A percentile compares a stretch with the other conserved stretches of the same genome.
These are phyloP conservation scores for Ennomos quercinarius DNA, from an alignment of 2,888 invertebrate species.

Conservation along the genomic window DNA sequence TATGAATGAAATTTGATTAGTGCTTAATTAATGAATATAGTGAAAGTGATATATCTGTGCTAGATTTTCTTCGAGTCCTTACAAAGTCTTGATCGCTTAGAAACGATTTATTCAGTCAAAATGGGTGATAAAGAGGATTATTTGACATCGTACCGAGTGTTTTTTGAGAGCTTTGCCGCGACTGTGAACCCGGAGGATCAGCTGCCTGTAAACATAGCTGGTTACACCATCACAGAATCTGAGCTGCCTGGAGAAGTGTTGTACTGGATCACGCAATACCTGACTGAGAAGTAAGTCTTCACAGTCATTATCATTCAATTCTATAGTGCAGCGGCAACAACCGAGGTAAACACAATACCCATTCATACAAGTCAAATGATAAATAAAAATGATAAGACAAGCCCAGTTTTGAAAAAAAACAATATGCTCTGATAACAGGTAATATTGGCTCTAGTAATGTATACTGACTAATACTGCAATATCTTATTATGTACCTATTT, in stretches of 20 bases:
- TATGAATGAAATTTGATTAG: constrained; percentile 43
- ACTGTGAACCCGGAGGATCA: constrained; percentile 90
- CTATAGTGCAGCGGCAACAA: background rate
- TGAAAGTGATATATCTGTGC: constrained; percentile 41
- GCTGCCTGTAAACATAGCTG: constrained; percentile 89
- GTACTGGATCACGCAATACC: constrained; percentile 91
- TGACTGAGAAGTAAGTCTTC: constrained; percentile 89
- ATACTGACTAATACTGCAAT: too few relatives aligned
- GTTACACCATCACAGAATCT: constrained; percentile 88
- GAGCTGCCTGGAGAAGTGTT: constrained; percentile 91
- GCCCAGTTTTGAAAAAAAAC: constrained; percentile 27
- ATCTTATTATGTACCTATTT: too few relatives aligned
- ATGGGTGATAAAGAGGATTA: constrained; percentile 88
- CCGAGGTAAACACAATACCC: constrained; percentile 5
- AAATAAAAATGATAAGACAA: constrained; percentile 45
- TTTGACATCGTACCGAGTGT: constrained; percentile 88
- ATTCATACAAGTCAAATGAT: constrained; percentile 38
- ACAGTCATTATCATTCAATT: background rate
- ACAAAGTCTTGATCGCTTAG: constrained; percentile 57
- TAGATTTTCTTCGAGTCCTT: constrained; percentile 34
- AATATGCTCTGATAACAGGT: constrained; percentile 30
- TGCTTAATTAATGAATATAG: constrained; percentile 35
- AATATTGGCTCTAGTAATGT: constrained; percentile 6
- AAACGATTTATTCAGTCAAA: constrained; percentile 53
- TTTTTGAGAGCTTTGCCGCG: constrained; percentile 89